Base-by-base conservation (phyloP, 2,113 vertebrate genomes). In the Cacatua alba region DNA sequence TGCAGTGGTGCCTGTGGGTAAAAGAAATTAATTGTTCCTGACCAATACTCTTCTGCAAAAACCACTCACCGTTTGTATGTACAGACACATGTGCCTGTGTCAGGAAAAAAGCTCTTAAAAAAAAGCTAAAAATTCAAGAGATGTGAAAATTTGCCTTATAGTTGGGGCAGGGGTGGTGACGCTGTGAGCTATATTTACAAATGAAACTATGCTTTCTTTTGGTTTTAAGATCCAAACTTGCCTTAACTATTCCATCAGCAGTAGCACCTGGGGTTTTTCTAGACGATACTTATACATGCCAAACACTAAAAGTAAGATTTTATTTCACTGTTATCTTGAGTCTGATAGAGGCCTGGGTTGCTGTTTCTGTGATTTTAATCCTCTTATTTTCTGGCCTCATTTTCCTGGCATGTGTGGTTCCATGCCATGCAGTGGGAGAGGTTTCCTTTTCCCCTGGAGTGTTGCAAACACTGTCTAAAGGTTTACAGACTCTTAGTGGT, bases 31-130 rank as follows among this genome's bases (percentile, higher is more conserved):
- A 63, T 60, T 88, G 33, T 29, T 91, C 17, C 68, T 52, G 35
- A 31, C 5, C 7, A 41, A 79, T 71, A 28, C 3, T 51, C 72
- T 52, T 49, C 60, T 33, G 33, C 62, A 24, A 76, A 93, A 74
- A 39, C 2, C 33, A 78, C 10, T 84, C 31, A 63, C 2, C 10
- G 5, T 52, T 83, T 43, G 3, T 35, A 19, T 49, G 20, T 7
- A 55, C 13, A 86, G 43, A 49, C 17, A 23, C 3, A 5, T 3
- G 8, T 10, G 1, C n/a, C 5, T 80, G 8, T n/a, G 35, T 29
- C 2, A 1, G 52, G 4, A 35, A 31, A 29, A 55, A 41, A 24
- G 0, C 14, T 16, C 44, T 80, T 71, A 60, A 14, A 29, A 3
- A 3, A 3, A 46, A 52, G 49, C 3, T 2, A 41, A 86, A 82